Evolutionary conservation across 2,113 vertebrate genomes (phyloP), one percentile per base, ranked within the genome.

Genomic region (Pygoscelis adeliae): DNA sequence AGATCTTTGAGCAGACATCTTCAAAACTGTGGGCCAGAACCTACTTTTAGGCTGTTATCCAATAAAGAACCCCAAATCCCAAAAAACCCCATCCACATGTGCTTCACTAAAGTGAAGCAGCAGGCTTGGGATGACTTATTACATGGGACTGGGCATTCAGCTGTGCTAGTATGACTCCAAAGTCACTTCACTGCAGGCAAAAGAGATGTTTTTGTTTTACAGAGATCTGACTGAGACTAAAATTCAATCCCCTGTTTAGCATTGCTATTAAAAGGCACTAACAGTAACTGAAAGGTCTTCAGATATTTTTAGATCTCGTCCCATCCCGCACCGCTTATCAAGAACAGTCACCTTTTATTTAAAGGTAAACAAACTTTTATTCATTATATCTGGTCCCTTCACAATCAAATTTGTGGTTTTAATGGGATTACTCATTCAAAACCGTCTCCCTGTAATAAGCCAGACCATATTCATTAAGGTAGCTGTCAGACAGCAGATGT

Each of bases 401-500:
- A 62, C 77, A 93, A 90, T 89, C 38, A 89, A 82, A 93, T 95
- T 94, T 95, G 79, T 87, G 72, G 15, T 71, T 96, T 84, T 96
- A 95, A 93, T 94, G 63, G 36, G 71, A 74, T 95, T 95, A 94
- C 74, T 93, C 56, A 81, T 80, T 91, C 1, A 5, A 96, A 96
- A 92, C 73, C 0, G 0, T 72, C 95, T 91, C 73, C 46, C 69
- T 93, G 62, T 92, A 92, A 89, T 52, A 83, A 79, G 70, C 50
- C 96, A 94, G 96, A 96, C 87, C 78, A 53, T 79, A 78, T 89
- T 91, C 92, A 95, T 98, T 97, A 97, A 77, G 77, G 91, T 85
- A 89, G 77, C 92, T 92, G 88, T 97, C 92, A 87, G 90, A 88
- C 52, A 96, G 87, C 95, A 97, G 94, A 92, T 90, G 82, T 78